These are phyloP conservation scores for Psilopogon haemacephalus DNA, from an alignment of 2,113 vertebrate species.

Conservation along the genomic window DNA sequence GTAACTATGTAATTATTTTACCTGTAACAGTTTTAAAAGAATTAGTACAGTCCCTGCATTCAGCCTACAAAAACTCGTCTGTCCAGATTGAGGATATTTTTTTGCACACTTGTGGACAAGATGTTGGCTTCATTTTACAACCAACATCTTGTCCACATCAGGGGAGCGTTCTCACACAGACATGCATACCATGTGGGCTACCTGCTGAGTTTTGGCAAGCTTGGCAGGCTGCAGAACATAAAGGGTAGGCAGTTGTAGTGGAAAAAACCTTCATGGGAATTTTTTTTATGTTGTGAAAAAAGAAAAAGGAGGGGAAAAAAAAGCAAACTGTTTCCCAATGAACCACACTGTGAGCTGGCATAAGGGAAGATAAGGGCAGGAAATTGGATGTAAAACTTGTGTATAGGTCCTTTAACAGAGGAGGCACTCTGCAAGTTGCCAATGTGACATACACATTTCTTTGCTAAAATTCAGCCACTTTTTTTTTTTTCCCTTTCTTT, in stretches of 20 bases:
- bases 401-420: conserved; percentile 67
- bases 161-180: conserved; percentile 79
- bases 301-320: not conserved
- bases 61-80: conserved; percentile 46
- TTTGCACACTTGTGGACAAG: conserved; percentile 81
- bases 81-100: conserved; percentile 55
- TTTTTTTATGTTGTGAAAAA: conserved; percentile 70
- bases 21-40: conserved; percentile 41
- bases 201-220: conserved; percentile 83
- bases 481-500: conserved; percentile 64
- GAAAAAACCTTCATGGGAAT: conserved; percentile 78
- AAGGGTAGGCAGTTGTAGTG: conserved; percentile 75
- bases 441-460: conserved; percentile 68
- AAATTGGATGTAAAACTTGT: conserved; percentile 77
- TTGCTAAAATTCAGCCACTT: conserved; percentile 74
- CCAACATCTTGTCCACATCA: conserved; percentile 84
- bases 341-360: conserved; percentile 80
- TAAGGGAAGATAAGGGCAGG: conserved; percentile 75
- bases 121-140: conserved; percentile 80
- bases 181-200: conserved; percentile 79
- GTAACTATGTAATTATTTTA: not conserved
- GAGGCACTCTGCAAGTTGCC: conserved; percentile 70
- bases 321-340: conserved; percentile 65
- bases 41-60: conserved; percentile 45
- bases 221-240: conserved; percentile 76